phyloP scores from a whole-genome alignment of 2,797 vertebrate species.

The Choloepus didactylus region DNA sequence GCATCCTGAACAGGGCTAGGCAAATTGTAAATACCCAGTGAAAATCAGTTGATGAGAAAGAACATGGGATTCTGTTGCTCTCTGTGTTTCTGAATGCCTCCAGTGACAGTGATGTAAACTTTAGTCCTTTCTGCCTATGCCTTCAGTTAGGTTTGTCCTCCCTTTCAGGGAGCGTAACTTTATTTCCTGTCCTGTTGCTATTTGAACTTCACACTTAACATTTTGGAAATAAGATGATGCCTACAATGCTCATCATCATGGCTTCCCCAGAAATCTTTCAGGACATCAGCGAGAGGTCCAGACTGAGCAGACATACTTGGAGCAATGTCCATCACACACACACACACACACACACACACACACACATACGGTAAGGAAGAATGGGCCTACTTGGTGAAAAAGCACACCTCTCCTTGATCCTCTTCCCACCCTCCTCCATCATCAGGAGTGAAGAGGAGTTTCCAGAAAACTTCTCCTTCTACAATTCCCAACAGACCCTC shows the following conservation, averaged over 20 bases:
- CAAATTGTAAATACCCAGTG: rapidly evolving
- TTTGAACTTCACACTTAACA: not conserved
- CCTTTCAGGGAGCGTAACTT: not conserved
- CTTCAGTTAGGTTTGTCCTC: not conserved
- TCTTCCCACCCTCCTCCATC: not conserved
- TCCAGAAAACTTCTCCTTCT: not conserved
- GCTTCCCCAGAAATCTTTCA: not conserved
- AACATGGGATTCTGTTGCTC: not conserved
- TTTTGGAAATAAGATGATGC: not conserved
- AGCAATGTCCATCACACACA: too few relatives aligned
- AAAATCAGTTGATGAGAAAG: not conserved
- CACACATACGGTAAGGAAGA: not conserved
- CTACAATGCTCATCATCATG: not conserved
- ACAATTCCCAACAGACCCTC: too few relatives aligned
- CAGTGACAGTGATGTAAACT: not conserved
- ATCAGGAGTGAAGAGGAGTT: not conserved
- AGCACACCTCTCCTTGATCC: not conserved
- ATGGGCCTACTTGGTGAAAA: not conserved
- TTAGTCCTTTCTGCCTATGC: not conserved
- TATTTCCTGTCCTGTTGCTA: not conserved
- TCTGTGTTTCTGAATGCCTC: not conserved
- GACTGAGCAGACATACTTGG: not conserved
- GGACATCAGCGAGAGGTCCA: not conserved
- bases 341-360: too few relatives aligned
- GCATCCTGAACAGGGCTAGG: not conserved